phyloP scores from a whole-genome alignment of 2,797 vertebrate genomes.

The Acanthopagrus latus region DNA sequence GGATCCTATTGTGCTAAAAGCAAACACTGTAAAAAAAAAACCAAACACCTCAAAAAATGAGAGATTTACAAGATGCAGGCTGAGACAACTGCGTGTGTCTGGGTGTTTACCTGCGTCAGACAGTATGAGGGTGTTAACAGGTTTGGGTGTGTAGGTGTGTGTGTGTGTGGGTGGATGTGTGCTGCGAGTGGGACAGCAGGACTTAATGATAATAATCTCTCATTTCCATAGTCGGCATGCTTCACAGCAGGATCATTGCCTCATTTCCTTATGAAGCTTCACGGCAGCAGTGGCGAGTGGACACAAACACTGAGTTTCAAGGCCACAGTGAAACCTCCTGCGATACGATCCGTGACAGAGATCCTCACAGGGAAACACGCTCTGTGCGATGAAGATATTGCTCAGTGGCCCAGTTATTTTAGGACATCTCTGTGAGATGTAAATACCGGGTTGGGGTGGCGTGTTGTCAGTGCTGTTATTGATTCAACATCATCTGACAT shows the following conservation, averaged over 20 bases:
- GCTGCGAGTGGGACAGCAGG: constrained; percentile 3
- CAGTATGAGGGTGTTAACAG: constrained; percentile 45
- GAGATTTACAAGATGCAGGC: constrained; percentile 13
- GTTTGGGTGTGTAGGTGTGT: constrained; percentile 34
- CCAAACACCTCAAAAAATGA: constrained; percentile 12
- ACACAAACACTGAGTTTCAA: constrained; percentile 20
- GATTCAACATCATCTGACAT: constrained; percentile 59
- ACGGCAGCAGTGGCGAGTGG: constrained; percentile 44
- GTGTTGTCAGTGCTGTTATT: constrained; percentile 53
- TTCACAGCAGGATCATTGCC: constrained; percentile 52
- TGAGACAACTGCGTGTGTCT: constrained; percentile 44
- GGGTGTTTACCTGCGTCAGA: constrained; percentile 59
- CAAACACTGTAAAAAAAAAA: too few relatives aligned
- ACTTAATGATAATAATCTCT: constrained; percentile 59
- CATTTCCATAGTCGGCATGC: constrained; percentile 65
- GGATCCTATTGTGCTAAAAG: background rate
- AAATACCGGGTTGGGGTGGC: constrained; percentile 41
- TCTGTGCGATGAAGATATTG: background rate
- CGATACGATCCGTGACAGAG: background rate
- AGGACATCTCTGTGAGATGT: constrained; percentile 29
- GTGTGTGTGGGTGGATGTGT: background rate
- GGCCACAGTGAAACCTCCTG: background rate
- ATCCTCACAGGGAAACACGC: background rate
- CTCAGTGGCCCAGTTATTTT: constrained; percentile 11
- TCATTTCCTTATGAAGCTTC: constrained; percentile 68